Percentiles rank a stretch among this genome's conserved stretches.
Conservation (phyloP, 2,888 invertebrate genomes). For the Heliconius hortense region DNA sequence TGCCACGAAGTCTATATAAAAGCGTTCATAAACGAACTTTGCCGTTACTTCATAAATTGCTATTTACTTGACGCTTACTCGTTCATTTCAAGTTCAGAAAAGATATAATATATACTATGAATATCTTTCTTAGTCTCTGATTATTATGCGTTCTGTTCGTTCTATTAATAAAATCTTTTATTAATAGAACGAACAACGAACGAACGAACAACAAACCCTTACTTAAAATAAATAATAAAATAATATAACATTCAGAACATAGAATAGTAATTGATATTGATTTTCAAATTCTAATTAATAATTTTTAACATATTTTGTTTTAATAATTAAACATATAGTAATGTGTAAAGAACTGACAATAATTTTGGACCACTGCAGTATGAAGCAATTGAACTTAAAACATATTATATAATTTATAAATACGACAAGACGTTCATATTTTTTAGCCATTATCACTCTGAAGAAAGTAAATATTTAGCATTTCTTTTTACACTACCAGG, state of each 20-base stretch:
- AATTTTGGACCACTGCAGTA: not conserved
- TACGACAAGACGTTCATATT: too few species aligned
- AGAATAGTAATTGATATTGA: not conserved
- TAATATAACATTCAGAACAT: not conserved
- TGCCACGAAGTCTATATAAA: constrained; percentile 33
- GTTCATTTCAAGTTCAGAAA: not conserved
- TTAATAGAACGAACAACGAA: too few species aligned
- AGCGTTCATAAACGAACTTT: not conserved
- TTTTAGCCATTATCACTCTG: too few species aligned
- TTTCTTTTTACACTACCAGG: too few species aligned
- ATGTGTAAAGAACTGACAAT: not conserved
- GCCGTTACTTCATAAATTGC: not conserved
- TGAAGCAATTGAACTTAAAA: too few species aligned
- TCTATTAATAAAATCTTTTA: not conserved
- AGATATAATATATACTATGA: not conserved
- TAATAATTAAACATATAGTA: not conserved
- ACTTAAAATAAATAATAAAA: not conserved
- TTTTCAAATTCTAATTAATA: not conserved
- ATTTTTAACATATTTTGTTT: not conserved
- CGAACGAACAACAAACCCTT: not conserved
- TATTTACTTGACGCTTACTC: not conserved
- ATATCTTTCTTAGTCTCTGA: not conserved
- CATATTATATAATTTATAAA: too few species aligned
- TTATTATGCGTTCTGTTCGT: not conserved
- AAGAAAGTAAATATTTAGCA: too few species aligned